Percentiles rank a stretch among this genome's conserved stretches.
Evolutionary conservation across 2,113 vertebrate genomes (phyloP).

Genomic region (Aramus guarauna): DNA sequence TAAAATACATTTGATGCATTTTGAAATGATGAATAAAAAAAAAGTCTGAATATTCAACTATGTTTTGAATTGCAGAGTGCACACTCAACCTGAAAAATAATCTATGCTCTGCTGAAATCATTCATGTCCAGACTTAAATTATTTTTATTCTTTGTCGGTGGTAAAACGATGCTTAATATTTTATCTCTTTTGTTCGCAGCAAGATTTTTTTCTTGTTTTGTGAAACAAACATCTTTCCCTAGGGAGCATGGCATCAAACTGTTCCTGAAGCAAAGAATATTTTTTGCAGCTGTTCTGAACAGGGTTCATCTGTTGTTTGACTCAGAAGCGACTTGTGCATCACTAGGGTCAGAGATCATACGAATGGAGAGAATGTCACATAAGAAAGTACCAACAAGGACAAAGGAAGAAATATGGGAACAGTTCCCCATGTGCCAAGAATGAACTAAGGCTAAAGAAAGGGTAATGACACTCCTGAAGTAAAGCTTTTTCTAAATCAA

Average conservation of each 20-base stretch:
- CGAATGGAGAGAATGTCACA: neutral
- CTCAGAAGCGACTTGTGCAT: neutral
- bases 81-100: slow-evolving; percentile 29
- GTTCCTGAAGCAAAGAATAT: slow-evolving; percentile 1
- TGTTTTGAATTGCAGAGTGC: slow-evolving; percentile 24
- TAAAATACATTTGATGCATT: neutral
- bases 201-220: neutral
- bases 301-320: slow-evolving; percentile 23
- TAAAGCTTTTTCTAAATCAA: slow-evolving; percentile 21
- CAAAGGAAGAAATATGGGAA: slow-evolving; percentile 16
- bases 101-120: neutral
- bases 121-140: neutral
- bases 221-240: slow-evolving; percentile 11
- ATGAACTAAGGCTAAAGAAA: slow-evolving; percentile 15
- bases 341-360: slow-evolving; percentile 23
- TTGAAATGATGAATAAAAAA: neutral
- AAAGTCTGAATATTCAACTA: neutral
- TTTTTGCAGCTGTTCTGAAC: neutral
- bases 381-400: neutral
- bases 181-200: neutral
- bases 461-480: slow-evolving; percentile 7
- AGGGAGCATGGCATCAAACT: neutral
- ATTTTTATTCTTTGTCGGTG: slow-evolving; percentile 10
- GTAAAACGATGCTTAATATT: slow-evolving; percentile 38
- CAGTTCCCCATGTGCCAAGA: neutral